These are phyloP conservation scores for Nesoenas mayeri DNA, from an alignment of 2,113 vertebrate genomes.

Conservation along the genomic window DNA sequence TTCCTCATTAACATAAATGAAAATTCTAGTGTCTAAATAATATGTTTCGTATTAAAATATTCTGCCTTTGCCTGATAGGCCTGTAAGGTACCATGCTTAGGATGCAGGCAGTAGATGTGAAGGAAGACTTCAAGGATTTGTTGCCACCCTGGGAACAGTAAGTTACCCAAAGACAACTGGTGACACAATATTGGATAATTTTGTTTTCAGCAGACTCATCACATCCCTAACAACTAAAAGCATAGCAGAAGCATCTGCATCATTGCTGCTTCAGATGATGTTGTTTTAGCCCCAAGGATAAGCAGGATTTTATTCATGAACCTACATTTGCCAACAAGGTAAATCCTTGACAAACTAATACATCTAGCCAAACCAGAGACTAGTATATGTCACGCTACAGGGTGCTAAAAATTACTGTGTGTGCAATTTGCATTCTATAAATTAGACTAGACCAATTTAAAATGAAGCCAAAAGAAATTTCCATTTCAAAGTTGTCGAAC, in stretches of 20 bases:
- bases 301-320: neutral
- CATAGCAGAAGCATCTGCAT: neutral
- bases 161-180: neutral
- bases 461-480: neutral
- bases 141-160: neutral
- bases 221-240: neutral
- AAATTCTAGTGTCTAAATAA: neutral
- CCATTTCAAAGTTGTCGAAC: neutral
- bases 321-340: neutral
- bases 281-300: neutral
- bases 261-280: neutral
- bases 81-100: neutral
- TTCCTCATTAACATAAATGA: neutral
- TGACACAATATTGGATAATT: neutral
- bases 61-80: neutral
- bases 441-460: constrained; percentile 1
- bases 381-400: neutral
- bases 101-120: neutral
- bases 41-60: neutral
- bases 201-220: neutral
- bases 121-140: neutral
- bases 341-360: neutral
- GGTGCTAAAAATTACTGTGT: neutral
- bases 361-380: neutral
- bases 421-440: neutral